A percentile compares a stretch with the other conserved stretches of the same genome.
These are phyloP conservation scores for Eudasyphora cyanicolor DNA, from an alignment of 2,888 invertebrate species.

Conservation along the genomic window DNA sequence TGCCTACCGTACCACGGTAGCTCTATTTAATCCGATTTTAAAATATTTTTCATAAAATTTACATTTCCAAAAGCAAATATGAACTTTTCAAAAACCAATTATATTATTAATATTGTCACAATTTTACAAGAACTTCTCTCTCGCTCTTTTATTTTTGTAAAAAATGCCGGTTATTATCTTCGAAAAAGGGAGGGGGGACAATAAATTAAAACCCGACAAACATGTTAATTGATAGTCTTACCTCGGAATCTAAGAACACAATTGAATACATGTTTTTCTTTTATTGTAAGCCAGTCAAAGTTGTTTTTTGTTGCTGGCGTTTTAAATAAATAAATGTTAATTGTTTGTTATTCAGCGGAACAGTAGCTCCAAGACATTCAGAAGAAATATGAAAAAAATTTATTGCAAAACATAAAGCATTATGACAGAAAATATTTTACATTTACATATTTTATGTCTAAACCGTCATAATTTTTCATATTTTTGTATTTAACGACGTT, in stretches of 20 bases:
- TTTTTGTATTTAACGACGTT: not conserved
- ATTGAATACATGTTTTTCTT: not conserved
- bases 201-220: not conserved
- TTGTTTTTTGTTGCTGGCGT: slow-evolving; percentile 20
- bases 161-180: no score
- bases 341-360: not conserved
- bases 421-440: not conserved
- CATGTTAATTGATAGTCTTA: not conserved
- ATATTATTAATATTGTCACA: not conserved
- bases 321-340: slow-evolving; percentile 18
- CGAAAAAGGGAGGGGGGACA: no score
- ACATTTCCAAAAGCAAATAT: no score
- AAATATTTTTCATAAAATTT: no score
- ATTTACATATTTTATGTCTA: not conserved
- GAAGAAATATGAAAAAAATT: not conserved
- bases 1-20: no score
- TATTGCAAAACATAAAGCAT: not conserved
- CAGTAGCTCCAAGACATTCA: no score
- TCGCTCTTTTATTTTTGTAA: no score
- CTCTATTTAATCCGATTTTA: no score
- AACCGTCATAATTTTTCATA: not conserved
- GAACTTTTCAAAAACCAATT: no score
- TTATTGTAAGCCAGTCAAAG: no score
- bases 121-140: not conserved
- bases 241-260: not conserved